Conservation (phyloP, 2,797 vertebrate species). For the Gallinago stenura region DNA sequence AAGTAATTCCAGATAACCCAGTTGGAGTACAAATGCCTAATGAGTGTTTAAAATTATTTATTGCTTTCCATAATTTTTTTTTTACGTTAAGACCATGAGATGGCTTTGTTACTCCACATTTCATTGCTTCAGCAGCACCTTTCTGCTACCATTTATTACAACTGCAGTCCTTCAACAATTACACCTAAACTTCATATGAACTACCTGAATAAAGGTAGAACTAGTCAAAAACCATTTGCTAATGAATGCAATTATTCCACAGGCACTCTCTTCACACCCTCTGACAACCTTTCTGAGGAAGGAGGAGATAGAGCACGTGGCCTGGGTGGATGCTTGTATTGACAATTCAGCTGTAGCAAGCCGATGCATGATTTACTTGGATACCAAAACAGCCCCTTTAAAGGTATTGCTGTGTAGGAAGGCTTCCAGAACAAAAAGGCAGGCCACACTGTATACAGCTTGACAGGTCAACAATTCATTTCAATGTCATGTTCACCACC, state of each 20-base stretch:
- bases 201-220: neutral
- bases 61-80: neutral
- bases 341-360: neutral
- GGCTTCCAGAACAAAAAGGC: neutral
- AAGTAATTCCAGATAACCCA: neutral
- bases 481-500: neutral
- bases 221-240: neutral
- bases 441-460: neutral
- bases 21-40: neutral
- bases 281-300: neutral
- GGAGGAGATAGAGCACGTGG: fast-evolving
- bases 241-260: neutral
- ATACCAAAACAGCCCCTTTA: neutral
- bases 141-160: neutral
- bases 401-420: neutral
- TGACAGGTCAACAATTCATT: neutral
- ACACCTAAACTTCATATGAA: neutral
- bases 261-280: fast-evolving
- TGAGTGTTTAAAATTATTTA: neutral
- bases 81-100: neutral
- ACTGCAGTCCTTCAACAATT: neutral
- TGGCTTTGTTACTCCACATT: neutral
- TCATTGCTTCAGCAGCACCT: neutral
- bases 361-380: neutral
- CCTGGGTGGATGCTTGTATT: neutral